These are phyloP conservation scores for Zaprionus camerounensis DNA, from an alignment of 1,140 invertebrate species.

Conservation along the genomic window DNA sequence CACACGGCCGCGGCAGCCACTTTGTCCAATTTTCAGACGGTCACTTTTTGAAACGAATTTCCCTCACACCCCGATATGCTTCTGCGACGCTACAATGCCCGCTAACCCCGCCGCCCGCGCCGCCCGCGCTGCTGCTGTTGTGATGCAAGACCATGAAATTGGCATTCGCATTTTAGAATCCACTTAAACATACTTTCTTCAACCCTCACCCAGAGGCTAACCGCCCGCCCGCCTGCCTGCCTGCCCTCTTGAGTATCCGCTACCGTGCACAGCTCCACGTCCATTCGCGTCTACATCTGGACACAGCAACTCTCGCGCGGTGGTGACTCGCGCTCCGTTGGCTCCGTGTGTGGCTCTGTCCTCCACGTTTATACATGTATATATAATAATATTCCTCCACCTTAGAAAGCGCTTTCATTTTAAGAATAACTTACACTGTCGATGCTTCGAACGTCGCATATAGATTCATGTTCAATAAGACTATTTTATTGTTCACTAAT, in stretches of 20 bases:
- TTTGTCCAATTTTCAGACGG: conserved; percentile 82
- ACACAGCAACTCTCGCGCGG: conserved; percentile 3
- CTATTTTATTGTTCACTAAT: background rate
- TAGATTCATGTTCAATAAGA: background rate
- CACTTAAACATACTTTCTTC: conserved; percentile 70
- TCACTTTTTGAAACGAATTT: conserved; percentile 81
- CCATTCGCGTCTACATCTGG: conserved; percentile 23
- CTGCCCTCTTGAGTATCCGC: conserved; percentile 15
- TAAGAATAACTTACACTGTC: conserved; percentile 1
- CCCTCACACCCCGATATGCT: conserved; percentile 37
- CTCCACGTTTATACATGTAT: background rate
- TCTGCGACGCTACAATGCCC: background rate
- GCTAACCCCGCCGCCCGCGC: conserved; percentile 15
- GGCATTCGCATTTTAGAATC: conserved; percentile 80
- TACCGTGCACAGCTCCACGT: conserved; percentile 22
- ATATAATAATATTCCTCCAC: conserved; percentile 10
- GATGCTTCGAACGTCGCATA: background rate
- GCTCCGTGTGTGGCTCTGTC: background rate
- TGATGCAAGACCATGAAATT: conserved; percentile 77
- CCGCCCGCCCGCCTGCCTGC: background rate
- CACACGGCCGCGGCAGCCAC: conserved; percentile 69
- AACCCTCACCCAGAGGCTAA: conserved; percentile 35
- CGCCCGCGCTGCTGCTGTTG: conserved; percentile 61
- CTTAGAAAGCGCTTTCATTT: background rate
- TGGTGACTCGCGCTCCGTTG: conserved; percentile 12